These are phyloP conservation scores for Hypomesus transpacificus DNA, from an alignment of 2,113 vertebrate species.

Conservation along the genomic window DNA sequence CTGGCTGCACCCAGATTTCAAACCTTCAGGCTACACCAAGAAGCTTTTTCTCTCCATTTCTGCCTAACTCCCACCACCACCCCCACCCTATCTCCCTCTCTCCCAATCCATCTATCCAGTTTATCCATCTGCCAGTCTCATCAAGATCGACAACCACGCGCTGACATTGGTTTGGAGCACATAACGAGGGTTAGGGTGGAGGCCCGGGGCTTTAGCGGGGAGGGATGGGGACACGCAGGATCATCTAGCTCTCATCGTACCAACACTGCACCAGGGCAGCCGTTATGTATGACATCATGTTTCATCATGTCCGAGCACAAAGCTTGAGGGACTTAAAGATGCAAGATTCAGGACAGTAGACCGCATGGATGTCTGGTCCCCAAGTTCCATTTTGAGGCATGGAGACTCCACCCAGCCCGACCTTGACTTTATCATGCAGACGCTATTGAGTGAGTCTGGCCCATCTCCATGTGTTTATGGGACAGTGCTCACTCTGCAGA, in stretches of 20 bases:
- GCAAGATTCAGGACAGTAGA: too few species aligned
- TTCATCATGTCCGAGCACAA: neutral
- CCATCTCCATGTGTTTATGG: neutral
- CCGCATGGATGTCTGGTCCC: neutral
- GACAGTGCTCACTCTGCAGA: neutral
- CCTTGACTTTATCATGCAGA: neutral
- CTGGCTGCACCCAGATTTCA: slow-evolving; percentile 32
- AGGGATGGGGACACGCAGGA: slow-evolving; percentile 10
- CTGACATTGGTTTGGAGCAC: neutral
- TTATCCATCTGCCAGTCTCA: neutral
- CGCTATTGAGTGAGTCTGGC: neutral
- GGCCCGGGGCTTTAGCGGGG: slow-evolving; percentile 26
- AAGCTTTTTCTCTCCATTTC: neutral
- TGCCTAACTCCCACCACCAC: neutral
- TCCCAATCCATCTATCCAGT: slow-evolving; percentile 3
- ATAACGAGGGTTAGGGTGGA: slow-evolving; percentile 37
- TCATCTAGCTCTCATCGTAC: neutral
- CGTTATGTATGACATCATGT: neutral
- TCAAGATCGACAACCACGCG: neutral
- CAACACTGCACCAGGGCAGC: neutral
- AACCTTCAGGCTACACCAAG: slow-evolving; percentile 12
- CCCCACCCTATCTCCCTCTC: neutral
- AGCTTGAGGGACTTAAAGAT: neutral
- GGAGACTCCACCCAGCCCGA: neutral
- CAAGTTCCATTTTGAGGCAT: neutral